Evolutionary conservation across 2,888 invertebrate species (phyloP), one percentile per base, ranked within the genome.

Genomic region (Pseudococcus jackbeardsleyi): DNA sequence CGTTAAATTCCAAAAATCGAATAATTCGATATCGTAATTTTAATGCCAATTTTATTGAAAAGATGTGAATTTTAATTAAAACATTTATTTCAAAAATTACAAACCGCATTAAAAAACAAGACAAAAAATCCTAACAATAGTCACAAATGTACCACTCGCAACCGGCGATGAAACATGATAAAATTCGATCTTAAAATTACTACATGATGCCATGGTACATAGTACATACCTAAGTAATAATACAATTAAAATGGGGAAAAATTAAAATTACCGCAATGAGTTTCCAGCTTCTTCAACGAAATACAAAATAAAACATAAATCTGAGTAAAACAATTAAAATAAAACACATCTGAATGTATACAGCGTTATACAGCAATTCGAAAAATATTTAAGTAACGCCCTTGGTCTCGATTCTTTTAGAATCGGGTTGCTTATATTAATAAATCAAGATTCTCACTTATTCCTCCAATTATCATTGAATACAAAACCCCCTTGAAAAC

Each of bases 71-170:
- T 72, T 72, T 33, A 72, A 72, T 72, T 33, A 72, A 72, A 72
- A 82, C 46, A 17, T 82, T n/a, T 82, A 82, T 19, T 82, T 82
- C 19, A 82, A 82, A 82, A 82, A 82, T 82, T 82, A 82, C 46
- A 82, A 82, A 82, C 79, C 17, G 19, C 46, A 46, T 82, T 42
- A 82, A 46, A 82, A 82, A 82, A 82, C 42, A 82, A 79, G 17
- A 82, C 39, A 82, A 82, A 82, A 79, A 82, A 46, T 72, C 72
- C 17, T 72, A 33, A 72, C 33, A 72, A 72, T 72, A 72, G 72
- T 72, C 72, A 72, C 72, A 72, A 8, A 68, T 42, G 42, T 64
- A 33, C 26, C 59, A 72, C 17, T 72, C 39, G 72, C 72, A 72
- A 39, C 72, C 72, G 15, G 33, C 72, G 19, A 82, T 46, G 12